Conservation (phyloP, 2,888 invertebrate species). For the Ganaspis brasiliensis region DNA sequence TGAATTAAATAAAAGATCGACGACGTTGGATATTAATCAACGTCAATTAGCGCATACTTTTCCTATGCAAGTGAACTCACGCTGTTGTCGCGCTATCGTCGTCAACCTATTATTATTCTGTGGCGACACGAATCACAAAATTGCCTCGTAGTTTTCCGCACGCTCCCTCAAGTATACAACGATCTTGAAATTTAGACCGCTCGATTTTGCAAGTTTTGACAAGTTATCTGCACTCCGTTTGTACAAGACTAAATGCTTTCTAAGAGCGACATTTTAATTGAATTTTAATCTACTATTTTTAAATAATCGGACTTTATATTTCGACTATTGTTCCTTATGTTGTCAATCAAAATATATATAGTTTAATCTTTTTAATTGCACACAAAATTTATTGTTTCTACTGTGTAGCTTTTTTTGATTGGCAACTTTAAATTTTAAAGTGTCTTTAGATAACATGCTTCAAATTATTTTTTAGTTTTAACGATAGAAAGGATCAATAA, state of each 20-base stretch:
- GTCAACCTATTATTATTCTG: conserved; percentile 25
- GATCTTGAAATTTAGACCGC: not conserved
- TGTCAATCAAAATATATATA: no score
- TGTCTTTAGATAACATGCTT: no score
- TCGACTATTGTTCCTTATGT: no score
- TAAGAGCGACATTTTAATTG: no score
- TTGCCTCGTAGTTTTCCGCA: conserved; percentile 9
- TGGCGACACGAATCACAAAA: conserved; percentile 34
- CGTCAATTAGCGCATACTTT: conserved; percentile 59
- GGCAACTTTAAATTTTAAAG: no score
- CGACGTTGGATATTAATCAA: conserved; percentile 57
- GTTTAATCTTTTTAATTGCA: no score
- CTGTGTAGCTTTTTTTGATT: no score
- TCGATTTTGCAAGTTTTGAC: conserved; percentile 4
- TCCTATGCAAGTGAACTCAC: conserved; percentile 31
- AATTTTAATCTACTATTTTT: no score
- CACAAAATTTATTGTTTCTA: no score
- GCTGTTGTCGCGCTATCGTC: conserved; percentile 6
- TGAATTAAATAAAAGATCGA: conserved; percentile 68
- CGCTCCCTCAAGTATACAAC: conserved; percentile 26
- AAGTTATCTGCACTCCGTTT: not conserved
- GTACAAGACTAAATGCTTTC: not conserved
- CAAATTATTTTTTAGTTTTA: no score
- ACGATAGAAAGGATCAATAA: no score
- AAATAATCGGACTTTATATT: no score